phyloP scores from a whole-genome alignment of 2,888 invertebrate genomes.

The Aspidiotus destructor region DNA sequence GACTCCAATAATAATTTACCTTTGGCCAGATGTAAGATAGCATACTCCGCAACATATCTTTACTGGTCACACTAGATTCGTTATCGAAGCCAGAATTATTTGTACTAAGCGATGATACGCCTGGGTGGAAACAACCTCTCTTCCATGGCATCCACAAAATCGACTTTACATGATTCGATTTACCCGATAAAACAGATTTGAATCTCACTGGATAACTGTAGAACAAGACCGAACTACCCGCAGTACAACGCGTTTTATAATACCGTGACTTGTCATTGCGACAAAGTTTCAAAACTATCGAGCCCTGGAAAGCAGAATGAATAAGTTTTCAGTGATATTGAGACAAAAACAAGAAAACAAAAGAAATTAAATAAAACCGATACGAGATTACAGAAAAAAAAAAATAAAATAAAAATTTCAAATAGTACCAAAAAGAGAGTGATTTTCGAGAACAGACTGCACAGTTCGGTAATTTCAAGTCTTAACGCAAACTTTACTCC shows the following conservation, averaged over 20 bases:
- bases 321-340: no score
- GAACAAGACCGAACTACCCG: slow-evolving; percentile 6
- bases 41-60: slow-evolving; percentile 80
- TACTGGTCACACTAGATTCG: slow-evolving; percentile 53
- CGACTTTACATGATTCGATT: not conserved
- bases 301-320: slow-evolving; percentile 15
- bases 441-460: no score
- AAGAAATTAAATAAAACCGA: not conserved
- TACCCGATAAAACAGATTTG: not conserved
- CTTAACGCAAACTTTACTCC: no score
- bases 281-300: slow-evolving; percentile 6
- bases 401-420: not conserved
- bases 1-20: slow-evolving; percentile 43
- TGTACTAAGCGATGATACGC: slow-evolving; percentile 58
- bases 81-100: slow-evolving; percentile 51
- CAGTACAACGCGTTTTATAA: not conserved
- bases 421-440: no score
- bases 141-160: slow-evolving; percentile 3
- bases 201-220: slow-evolving; percentile 15
- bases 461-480: no score
- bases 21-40: slow-evolving; percentile 91
- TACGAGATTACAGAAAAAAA: not conserved
- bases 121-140: slow-evolving; percentile 86
- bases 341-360: no score
- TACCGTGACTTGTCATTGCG: not conserved